These are phyloP conservation scores for Isaurus tuberculatus DNA, from an alignment of 92 coral and sea anemone genomes.

Conservation along the genomic window DNA sequence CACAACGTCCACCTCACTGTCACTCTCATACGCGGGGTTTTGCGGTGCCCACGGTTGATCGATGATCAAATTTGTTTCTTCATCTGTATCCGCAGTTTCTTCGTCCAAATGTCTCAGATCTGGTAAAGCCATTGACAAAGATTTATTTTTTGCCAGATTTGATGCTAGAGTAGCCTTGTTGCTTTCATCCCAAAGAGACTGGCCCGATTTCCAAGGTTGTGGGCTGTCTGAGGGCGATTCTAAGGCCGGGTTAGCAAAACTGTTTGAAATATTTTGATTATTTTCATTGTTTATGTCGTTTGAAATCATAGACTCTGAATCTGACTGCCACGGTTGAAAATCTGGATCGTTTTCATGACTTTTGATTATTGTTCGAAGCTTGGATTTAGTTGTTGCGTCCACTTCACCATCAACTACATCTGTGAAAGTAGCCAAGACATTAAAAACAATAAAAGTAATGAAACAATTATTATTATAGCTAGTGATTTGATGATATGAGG, in stretches of 20 bases:
- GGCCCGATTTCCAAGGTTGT: constrained; percentile 33
- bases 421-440: constrained; percentile 1
- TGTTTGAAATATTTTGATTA: background rate
- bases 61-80: constrained; percentile 1
- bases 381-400: constrained; percentile 67
- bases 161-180: constrained; percentile 59
- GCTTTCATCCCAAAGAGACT: constrained; percentile 58
- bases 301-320: constrained; percentile 69
- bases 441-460: background rate
- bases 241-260: constrained; percentile 3
- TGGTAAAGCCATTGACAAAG: constrained; percentile 84
- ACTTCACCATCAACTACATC: constrained; percentile 63
- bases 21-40: constrained; percentile 81
- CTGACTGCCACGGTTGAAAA: constrained; percentile 80
- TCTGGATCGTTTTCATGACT: constrained; percentile 86
- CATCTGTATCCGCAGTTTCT: constrained; percentile 42
- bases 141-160: constrained; percentile 82
- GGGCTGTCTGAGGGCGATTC: background rate
- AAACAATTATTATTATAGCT: background rate
- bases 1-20: constrained; percentile 56
- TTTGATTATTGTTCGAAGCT: constrained; percentile 70
- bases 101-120: constrained; percentile 81
- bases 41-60: constrained; percentile 61
- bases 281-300: constrained; percentile 2
- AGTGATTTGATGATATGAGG: background rate